A percentile compares a stretch with the other conserved stretches of the same genome.
Conservation (phyloP, 1,140 invertebrate genomes). For the Pseudomyrmex concolor region DNA sequence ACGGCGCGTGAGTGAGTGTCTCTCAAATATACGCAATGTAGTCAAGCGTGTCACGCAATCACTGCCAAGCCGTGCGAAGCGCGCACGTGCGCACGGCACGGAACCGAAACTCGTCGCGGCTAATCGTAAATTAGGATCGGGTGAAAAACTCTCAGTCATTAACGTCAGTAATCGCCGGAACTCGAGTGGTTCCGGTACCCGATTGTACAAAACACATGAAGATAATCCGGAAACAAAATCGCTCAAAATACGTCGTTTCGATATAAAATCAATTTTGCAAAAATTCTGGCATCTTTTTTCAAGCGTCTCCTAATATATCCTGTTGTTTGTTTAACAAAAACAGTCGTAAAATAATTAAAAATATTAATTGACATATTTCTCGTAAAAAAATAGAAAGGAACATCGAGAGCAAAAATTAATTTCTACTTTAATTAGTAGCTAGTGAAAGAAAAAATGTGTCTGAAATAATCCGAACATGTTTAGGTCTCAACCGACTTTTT, state of each 20-base stretch:
- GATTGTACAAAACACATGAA: background rate
- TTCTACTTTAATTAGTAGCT: too few relatives aligned
- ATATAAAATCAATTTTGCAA: background rate
- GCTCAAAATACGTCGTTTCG: background rate
- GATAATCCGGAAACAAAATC: background rate
- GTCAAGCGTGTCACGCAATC: conserved; percentile 81
- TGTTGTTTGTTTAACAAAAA: too few relatives aligned
- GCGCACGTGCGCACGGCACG: conserved; percentile 75
- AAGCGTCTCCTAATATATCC: too few relatives aligned
- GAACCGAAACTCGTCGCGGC: conserved; percentile 44
- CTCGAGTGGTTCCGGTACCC: conserved; percentile 13
- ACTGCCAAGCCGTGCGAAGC: conserved; percentile 81
- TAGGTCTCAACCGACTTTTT: too few relatives aligned
- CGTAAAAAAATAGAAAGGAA: too few relatives aligned
- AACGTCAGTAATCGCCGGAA: conserved; percentile 50
- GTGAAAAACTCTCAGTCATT: conserved; percentile 37
- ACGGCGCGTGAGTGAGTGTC: conserved; percentile 6
- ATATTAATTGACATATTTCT: too few relatives aligned
- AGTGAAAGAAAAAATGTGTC: too few relatives aligned
- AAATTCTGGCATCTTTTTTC: too few relatives aligned
- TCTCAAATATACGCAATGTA: conserved; percentile 54
- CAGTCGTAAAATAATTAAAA: too few relatives aligned
- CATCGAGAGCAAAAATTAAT: too few relatives aligned
- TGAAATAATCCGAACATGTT: too few relatives aligned
- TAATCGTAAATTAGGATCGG: conserved; percentile 61